phyloP scores from a whole-genome alignment of 2,797 vertebrate genomes.

The Cetoscarus ocellatus region DNA sequence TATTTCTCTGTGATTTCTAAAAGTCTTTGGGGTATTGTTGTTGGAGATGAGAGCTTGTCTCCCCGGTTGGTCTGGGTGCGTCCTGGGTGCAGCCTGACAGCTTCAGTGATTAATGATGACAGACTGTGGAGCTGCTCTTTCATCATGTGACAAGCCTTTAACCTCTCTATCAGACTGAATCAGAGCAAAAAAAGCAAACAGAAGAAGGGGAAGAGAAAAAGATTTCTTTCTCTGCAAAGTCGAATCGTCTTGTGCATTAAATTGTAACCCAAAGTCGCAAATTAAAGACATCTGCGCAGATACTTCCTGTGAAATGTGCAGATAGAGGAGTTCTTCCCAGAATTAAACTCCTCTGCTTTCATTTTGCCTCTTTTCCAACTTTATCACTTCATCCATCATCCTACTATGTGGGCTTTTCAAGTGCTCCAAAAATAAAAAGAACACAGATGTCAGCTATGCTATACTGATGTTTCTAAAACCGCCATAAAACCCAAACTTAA shows the following conservation, averaged over 20 bases:
- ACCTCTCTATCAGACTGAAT: constrained; percentile 65
- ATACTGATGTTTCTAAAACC: constrained; percentile 77
- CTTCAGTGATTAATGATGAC: constrained; percentile 81
- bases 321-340: constrained; percentile 66
- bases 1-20: constrained; percentile 31
- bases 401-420: constrained; percentile 76
- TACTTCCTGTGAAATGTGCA: constrained; percentile 53
- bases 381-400: constrained; percentile 83
- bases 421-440: constrained; percentile 80
- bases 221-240: constrained; percentile 13
- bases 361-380: constrained; percentile 72
- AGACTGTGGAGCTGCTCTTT: constrained; percentile 70
- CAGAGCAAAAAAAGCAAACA: constrained; percentile 20
- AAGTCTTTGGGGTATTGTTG: constrained; percentile 48
- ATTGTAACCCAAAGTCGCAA: constrained; percentile 49
- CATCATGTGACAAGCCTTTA: constrained; percentile 67
- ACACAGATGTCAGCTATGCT: constrained; percentile 78
- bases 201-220: constrained; percentile 9
- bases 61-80: constrained; percentile 52
- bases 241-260: constrained; percentile 45
- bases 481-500: constrained; percentile 74
- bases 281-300: constrained; percentile 62
- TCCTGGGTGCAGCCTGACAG: constrained; percentile 69
- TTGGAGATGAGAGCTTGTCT: constrained; percentile 33
- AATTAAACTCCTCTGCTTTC: constrained; percentile 71